Evolutionary conservation across 2,113 vertebrate genomes (phyloP), one percentile per base, ranked within the genome.

Genomic region (Telmatochromis sp.): DNA sequence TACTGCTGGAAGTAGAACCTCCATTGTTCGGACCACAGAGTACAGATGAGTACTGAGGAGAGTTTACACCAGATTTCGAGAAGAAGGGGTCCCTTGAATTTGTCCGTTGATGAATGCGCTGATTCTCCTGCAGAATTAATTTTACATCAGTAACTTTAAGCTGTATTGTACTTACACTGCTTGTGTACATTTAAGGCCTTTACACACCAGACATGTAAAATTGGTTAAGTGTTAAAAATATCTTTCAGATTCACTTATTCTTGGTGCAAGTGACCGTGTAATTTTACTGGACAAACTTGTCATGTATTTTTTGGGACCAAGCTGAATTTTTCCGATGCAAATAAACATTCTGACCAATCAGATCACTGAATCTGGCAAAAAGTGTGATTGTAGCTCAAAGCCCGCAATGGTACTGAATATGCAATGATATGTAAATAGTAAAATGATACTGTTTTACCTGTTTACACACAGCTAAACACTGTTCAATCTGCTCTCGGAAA

Each of bases 61-160:
- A 82, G 37, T 86, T 92, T 86, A 86, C 78, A 85, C 55, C 89
- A 84, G 87, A 83, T 86, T 85, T 87, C 37, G 65, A 87, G 28
- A 55, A 23, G 28, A 31, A 49, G 15, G 73, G 82, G 82, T 95
- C 91, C 81, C 90, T 91, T 91, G 88, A 91, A 85, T 55, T 87
- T 42, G 57, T 81, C 58, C 90, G 90, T 86, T 70, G 85, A 90
- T 92, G 84, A 85, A 35, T 78, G 40, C 83, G 87, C 75, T 92
- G 90, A 86, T 79, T 82, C 87, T 96, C 96, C 96, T 97, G 90
- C 53, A 80, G n/a, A 91, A 12, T 80, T 47, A 75, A 63, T 17
- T 83, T 70, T 13, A 83, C 3, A 81, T 81, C 4, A 7, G 11
- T 58, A 78, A 49, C 45, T 78, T 78, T n/a, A 49, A 49, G 9